These are phyloP conservation scores for Patella pellucida DNA, from an alignment of 2,888 invertebrate species.

Conservation along the genomic window DNA sequence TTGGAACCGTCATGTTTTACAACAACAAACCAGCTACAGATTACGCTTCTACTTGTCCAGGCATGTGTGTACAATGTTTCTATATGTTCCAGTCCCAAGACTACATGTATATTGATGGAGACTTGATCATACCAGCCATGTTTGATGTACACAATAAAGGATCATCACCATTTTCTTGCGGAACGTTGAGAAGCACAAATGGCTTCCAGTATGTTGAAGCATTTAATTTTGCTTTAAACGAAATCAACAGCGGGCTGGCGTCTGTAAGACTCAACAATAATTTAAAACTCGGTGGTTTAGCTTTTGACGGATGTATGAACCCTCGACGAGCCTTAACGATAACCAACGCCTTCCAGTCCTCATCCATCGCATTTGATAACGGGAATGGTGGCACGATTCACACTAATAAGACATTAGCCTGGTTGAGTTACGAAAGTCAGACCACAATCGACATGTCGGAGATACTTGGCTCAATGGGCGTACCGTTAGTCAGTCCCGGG, in stretches of 20 bases:
- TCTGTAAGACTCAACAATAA: conserved; percentile 36
- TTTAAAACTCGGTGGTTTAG: conserved; percentile 59
- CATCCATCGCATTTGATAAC: conserved; percentile 22
- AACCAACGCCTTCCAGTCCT: conserved; percentile 52
- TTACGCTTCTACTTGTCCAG: conserved; percentile 45
- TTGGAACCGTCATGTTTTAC: background rate
- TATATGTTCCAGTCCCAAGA: conserved; percentile 57
- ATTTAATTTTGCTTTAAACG: conserved; percentile 57
- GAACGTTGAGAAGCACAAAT: conserved; percentile 44
- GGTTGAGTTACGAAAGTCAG: conserved; percentile 59
- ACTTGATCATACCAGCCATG: conserved; percentile 59
- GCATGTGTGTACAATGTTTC: conserved; percentile 58
- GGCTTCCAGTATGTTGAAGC: conserved; percentile 64
- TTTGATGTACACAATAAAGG: conserved; percentile 60
- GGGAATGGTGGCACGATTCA: conserved; percentile 14
- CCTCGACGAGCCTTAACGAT: conserved; percentile 50
- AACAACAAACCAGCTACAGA: conserved; percentile 1
- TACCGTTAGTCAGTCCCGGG: conserved; percentile 72
- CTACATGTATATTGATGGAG: conserved; percentile 56
- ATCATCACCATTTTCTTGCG: conserved; percentile 54
- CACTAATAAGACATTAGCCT: conserved; percentile 43
- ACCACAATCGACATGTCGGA: conserved; percentile 54
- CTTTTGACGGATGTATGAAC: conserved; percentile 62
- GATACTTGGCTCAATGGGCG: conserved; percentile 65
- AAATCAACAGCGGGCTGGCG: conserved; percentile 49